phyloP scores from a whole-genome alignment of 2,113 vertebrate species.

The Sigmodon hispidus region DNA sequence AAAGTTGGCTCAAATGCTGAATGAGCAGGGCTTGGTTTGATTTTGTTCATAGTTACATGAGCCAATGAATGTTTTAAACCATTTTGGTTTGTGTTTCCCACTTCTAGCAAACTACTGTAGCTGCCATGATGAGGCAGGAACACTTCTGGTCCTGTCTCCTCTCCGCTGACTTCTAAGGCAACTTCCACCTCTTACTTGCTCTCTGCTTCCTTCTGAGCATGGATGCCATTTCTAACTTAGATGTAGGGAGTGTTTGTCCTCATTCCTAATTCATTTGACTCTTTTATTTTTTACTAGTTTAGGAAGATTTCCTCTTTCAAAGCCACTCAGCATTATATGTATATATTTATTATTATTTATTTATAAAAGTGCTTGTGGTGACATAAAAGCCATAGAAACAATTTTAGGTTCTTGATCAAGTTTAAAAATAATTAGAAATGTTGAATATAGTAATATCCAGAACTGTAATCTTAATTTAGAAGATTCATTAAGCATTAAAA shows the following conservation, averaged over 20 bases:
- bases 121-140: neutral
- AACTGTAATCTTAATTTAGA: neutral
- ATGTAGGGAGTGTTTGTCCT: neutral
- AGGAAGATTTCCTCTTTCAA: neutral
- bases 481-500: neutral
- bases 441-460: neutral
- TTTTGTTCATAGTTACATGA: neutral
- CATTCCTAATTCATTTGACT: neutral
- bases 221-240: neutral
- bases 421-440: neutral
- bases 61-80: neutral
- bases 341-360: neutral
- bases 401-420: neutral
- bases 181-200: neutral
- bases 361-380: neutral
- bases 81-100: too few relatives aligned
- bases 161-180: neutral
- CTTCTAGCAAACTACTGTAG: neutral
- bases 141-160: neutral
- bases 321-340: neutral
- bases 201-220: neutral
- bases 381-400: neutral
- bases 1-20: neutral
- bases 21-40: neutral
- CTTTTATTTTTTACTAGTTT: neutral